phyloP scores from a whole-genome alignment of 2,113 vertebrate species.

The Syrmaticus mikado region DNA sequence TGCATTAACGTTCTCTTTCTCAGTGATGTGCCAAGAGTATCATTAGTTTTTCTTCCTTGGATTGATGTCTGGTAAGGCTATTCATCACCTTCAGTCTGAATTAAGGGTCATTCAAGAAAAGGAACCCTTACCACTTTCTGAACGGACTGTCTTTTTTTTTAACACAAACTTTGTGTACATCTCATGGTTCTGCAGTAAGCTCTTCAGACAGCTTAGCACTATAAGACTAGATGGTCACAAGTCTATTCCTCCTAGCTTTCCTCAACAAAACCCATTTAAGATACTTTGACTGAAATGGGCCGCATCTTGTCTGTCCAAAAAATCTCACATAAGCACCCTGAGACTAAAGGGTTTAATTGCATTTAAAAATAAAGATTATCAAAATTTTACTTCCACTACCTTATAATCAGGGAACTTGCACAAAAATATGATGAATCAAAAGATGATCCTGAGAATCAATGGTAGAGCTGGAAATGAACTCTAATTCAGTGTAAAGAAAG shows the following conservation, averaged over 20 bases:
- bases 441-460: background rate
- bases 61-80: background rate
- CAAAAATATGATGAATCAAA: background rate
- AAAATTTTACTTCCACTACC: background rate
- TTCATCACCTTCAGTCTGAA: background rate
- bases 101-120: background rate
- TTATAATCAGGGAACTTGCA: background rate
- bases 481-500: background rate
- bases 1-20: background rate
- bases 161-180: background rate
- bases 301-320: background rate
- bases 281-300: background rate
- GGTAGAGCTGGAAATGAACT: background rate
- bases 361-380: background rate
- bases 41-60: constrained; percentile 22
- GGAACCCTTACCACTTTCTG: background rate
- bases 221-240: background rate
- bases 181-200: background rate
- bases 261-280: background rate
- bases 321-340: background rate
- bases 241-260: background rate
- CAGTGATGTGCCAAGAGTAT: background rate
- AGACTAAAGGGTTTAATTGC: background rate
- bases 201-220: background rate
- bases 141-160: background rate